Evolutionary conservation across 2,888 invertebrate genomes (phyloP), one percentile per base, ranked within the genome.

Genomic region (Diloba caeruleocephala): DNA sequence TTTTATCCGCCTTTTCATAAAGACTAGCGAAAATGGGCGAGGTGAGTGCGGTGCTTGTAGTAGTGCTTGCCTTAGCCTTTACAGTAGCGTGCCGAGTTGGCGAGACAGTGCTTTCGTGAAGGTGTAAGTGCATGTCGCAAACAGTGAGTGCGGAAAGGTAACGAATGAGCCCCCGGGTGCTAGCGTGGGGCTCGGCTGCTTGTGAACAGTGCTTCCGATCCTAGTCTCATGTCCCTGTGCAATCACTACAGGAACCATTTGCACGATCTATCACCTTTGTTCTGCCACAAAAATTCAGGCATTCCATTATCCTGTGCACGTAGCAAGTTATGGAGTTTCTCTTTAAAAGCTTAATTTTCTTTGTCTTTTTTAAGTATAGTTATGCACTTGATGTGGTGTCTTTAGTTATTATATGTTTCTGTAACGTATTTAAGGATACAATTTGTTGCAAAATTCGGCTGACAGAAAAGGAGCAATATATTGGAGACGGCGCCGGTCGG

Each of bases 1-100:
- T 89, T 88, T 85, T 86, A 85, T 87, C 89, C 90, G 88, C 89
- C 91, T 91, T 67, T 89, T 83, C 81, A 88, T 90, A 93, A 82
- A 91, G 87, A 90, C 90, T 92, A 87, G 86, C 85, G 89, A 91
- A 90, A 92, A 93, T 93, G 93, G 93, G 93, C 92, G 93, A 93
- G 93, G 93, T 93, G 92, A 93, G 93, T 93, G 90, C 85, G 80
- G 89, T 87, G 91, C 88, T 89, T 89, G 82, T 82, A 83, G 92
- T 92, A 92, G 90, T 90, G 90, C 85, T 90, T 91, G 81, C 81
- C 72, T 81, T 87, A 84, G 85, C 78, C 79, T 88, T 87, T 85
- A 72, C 80, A 85, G 82, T 85, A 87, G 85, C 77, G 71, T 77
- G 71, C 76, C 74, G 71, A 69, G 64, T 68, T 76, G 62, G 74